Conservation (phyloP, 2,888 invertebrate species). For the Blomia tropicalis region DNA sequence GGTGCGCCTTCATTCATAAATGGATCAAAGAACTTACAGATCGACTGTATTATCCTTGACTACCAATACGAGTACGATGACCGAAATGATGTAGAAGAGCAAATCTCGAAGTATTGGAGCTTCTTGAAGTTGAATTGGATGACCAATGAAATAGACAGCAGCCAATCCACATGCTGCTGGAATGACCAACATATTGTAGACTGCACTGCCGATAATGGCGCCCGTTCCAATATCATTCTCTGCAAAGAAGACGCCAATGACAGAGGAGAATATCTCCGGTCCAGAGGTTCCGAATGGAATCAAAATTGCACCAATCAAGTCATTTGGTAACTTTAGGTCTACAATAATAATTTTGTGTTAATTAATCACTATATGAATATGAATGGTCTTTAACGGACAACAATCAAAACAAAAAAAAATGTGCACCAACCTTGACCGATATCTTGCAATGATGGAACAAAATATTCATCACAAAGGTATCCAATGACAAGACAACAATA, state of each 20-base stretch:
- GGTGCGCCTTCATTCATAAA: not conserved
- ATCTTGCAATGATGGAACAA: conserved; percentile 19
- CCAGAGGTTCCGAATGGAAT: conserved; percentile 23
- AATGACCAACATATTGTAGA: conserved; percentile 21
- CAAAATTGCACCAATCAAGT: conserved; percentile 20
- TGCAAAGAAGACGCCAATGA: conserved; percentile 21
- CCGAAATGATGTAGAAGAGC: conserved; percentile 19
- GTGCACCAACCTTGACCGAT: conserved; percentile 10
- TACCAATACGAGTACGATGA: conserved; percentile 21
- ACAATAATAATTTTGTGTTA: not conserved
- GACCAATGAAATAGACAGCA: conserved; percentile 18
- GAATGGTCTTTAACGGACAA: no score
- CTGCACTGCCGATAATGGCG: conserved; percentile 23
- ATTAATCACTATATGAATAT: not conserved
- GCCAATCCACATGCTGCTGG: conserved; percentile 23
- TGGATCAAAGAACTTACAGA: conserved; percentile 17
- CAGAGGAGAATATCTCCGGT: conserved; percentile 22
- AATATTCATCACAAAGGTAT: conserved; percentile 21
- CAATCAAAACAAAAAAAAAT: not conserved
- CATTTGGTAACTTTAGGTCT: conserved; percentile 15
- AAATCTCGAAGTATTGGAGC: conserved; percentile 18
- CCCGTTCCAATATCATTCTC: conserved; percentile 24
- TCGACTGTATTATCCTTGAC: conserved; percentile 22
- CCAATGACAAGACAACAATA: conserved; percentile 23
- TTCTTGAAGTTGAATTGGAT: conserved; percentile 14